Base-by-base conservation (phyloP, 2,113 vertebrate genomes). In the Phoxinus phoxinus region DNA sequence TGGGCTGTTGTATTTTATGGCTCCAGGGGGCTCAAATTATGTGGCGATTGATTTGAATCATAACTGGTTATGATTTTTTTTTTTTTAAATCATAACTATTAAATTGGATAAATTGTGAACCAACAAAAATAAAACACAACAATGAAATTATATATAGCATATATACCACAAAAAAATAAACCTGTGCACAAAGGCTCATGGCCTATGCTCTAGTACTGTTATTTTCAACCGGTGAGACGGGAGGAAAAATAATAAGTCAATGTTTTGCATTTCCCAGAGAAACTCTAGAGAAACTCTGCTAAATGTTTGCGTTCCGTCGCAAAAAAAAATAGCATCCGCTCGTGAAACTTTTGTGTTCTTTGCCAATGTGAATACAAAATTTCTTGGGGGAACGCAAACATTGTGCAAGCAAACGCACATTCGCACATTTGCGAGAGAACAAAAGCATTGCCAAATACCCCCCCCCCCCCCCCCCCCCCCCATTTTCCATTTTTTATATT, bases 61-160 rank as follows among this genome's bases (percentile, higher is more conserved):
- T 85, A 85, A 83, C 63, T 61, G 21, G 67, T 85, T 84, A 77
- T 19, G 35, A 79, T 41, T 48, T 80, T 21, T 46, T 72, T 41
- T 79, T 37, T n/a, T n/a, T n/a, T n/a, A n/a, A n/a, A n/a, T n/a
- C n/a, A 61, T 41, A 44, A 44, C 13, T 44, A 27, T 80, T 63
- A 46, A 44, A 63, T 63, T 63, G 27, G 61, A 81, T 48, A 23
- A 30, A 44, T 67, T 48, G 17, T 81, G 19, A 81, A 61, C 61
- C 61, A 51, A 48, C 19, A 23, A 81, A 81, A 81, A 48, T 32
- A 81, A 46, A 67, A 67, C 59, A 81, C 3, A 81, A 32, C 35
- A 19, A 63, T 63, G 8, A 44, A 17, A 80, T 56, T 58, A 35
- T 80, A 46, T 80, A 41, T 80, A 46, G 25, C 44, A 32, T 19